These are phyloP conservation scores for Diadegma fenestrale DNA, from an alignment of 2,888 invertebrate genomes.

Conservation along the genomic window DNA sequence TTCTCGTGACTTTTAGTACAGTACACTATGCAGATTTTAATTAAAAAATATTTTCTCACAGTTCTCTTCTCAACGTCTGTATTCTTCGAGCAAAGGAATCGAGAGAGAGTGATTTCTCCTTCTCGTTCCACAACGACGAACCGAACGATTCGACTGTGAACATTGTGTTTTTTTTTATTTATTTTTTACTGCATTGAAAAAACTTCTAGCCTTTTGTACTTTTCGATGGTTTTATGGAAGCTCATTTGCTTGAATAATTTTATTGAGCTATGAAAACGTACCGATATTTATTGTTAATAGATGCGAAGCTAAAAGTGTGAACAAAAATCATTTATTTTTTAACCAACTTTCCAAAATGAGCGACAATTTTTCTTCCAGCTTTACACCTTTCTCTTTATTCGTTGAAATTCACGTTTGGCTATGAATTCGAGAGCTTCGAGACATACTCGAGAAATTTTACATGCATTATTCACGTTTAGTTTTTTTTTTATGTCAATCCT, in stretches of 20 bases:
- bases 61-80: slow-evolving; percentile 17
- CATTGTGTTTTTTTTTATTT: slow-evolving; percentile 24
- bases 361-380: neutral
- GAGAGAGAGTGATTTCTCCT: slow-evolving; percentile 56
- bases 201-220: neutral
- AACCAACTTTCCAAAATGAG: neutral
- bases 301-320: neutral
- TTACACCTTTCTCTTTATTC: slow-evolving; percentile 46
- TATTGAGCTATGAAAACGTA: neutral
- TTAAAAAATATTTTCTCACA: slow-evolving; percentile 67
- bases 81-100: slow-evolving; percentile 24
- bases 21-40: slow-evolving; percentile 67
- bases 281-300: neutral
- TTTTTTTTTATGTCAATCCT: neutral
- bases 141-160: slow-evolving; percentile 42
- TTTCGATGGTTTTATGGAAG: neutral
- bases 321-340: neutral
- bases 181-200: slow-evolving; percentile 35
- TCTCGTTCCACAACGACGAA: slow-evolving; percentile 31
- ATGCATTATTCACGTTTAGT: neutral
- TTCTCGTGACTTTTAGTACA: slow-evolving; percentile 53
- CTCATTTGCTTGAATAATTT: neutral
- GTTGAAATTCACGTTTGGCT: slow-evolving; percentile 11
- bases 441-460: neutral
- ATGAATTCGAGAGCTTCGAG: neutral